phyloP scores from a whole-genome alignment of 1,140 invertebrate species.

The Pseudomyrmex sp. region DNA sequence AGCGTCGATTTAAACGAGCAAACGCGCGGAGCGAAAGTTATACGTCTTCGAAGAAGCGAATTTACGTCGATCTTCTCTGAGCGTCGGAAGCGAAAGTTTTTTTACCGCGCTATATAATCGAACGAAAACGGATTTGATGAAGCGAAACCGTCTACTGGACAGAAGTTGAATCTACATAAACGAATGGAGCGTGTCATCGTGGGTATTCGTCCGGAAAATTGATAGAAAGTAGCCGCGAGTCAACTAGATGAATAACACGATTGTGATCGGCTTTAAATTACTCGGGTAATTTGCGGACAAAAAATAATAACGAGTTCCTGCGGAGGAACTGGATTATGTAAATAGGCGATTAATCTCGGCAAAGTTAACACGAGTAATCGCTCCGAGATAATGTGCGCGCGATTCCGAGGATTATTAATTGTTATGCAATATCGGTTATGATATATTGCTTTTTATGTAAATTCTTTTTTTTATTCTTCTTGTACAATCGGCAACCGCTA shows the following conservation, averaged over 20 bases:
- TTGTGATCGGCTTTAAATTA: slow-evolving; percentile 10
- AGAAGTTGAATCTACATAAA: slow-evolving; percentile 53
- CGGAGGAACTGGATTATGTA: slow-evolving; percentile 15
- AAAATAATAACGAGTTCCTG: slow-evolving; percentile 6
- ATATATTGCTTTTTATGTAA: no score
- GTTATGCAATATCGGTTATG: no score
- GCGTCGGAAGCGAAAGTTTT: slow-evolving; percentile 9
- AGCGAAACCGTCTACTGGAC: slow-evolving; percentile 22
- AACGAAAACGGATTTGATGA: slow-evolving; percentile 48
- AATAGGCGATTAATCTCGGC: slow-evolving; percentile 30
- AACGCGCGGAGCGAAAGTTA: not conserved
- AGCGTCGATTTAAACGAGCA: not conserved
- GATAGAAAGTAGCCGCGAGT: slow-evolving; percentile 52
- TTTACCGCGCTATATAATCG: not conserved
- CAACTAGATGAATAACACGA: not conserved
- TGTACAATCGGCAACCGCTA: not conserved
- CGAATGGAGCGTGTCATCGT: slow-evolving; percentile 27
- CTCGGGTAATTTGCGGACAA: slow-evolving; percentile 10
- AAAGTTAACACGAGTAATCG: slow-evolving; percentile 37
- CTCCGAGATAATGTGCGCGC: slow-evolving; percentile 9
- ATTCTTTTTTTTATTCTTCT: not conserved
- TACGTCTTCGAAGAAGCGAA: not conserved
- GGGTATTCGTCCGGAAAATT: slow-evolving; percentile 55
- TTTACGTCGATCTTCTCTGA: not conserved
- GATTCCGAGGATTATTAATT: no score